These are phyloP conservation scores for Hemiscyllium ocellatum DNA, from an alignment of 2,113 vertebrate species.

Conservation along the genomic window DNA sequence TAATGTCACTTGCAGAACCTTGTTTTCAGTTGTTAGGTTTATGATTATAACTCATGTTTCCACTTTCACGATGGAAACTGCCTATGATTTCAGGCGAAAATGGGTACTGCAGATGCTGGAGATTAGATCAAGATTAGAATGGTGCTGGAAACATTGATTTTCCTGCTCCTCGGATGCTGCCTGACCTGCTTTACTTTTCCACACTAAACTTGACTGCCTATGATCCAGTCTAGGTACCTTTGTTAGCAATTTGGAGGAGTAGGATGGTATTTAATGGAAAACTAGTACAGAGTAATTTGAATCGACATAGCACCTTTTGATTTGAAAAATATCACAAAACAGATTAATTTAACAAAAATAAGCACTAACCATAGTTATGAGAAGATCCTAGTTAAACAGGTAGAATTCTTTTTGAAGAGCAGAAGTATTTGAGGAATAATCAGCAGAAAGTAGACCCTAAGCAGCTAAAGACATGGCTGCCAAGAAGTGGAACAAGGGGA, in stretches of 20 bases:
- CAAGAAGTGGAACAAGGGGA: not conserved
- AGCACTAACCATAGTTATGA: not conserved
- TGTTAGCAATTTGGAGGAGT: not conserved
- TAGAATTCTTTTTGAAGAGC: not conserved
- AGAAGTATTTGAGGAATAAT: not conserved
- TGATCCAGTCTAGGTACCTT: not conserved
- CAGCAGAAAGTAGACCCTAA: not conserved
- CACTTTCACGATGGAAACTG: not conserved
- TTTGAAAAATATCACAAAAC: not conserved
- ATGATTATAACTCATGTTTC: not conserved
- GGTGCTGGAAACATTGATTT: too few relatives aligned
- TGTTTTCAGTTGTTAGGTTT: not conserved
- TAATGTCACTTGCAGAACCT: not conserved
- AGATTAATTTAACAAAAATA: not conserved
- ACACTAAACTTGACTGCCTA: too few relatives aligned
- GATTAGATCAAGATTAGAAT: too few relatives aligned
- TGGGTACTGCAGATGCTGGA: too few relatives aligned
- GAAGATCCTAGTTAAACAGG: not conserved
- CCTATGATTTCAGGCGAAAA: not conserved
- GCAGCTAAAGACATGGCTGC: not conserved
- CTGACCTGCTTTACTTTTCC: too few relatives aligned
- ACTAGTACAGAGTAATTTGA: not conserved
- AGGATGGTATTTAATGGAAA: not conserved
- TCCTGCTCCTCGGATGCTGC: too few relatives aligned
- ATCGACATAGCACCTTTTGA: not conserved